Evolutionary conservation across 2,888 invertebrate species (phyloP), one percentile per base, ranked within the genome.

Genomic region (Clanis bilineata): DNA sequence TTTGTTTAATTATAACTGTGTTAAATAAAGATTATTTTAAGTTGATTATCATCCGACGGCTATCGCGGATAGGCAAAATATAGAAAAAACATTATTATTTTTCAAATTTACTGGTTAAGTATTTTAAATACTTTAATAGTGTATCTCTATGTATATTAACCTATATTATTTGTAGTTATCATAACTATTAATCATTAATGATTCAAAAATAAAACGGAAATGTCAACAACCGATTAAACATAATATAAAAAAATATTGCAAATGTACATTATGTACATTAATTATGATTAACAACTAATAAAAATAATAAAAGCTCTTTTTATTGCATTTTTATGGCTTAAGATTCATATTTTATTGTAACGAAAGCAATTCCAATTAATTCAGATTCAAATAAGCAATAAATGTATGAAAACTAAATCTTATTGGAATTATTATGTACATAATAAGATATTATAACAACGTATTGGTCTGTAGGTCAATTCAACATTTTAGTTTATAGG

Each of bases 241-340:
- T 55, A 59, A 44, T 15, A 55, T 54, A 28, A 28, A 32, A 54
- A 59, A 12, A 57, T 66, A 56, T 68, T 66, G 63, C 69, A 61
- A 71, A 66, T 63, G 59, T 72, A n/a, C n/a, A n/a, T n/a, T n/a
- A 69, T 67, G 60, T 62, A 64, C 68, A 67, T 65, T 71, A 67
- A 67, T 64, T 71, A 70, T 70, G 74, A 75, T 76, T 76, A 55
- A 72, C 71, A 73, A 74, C 58, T 68, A 65, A 74, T 83, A 79
- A 82, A 80, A 76, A 73, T 73, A 75, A 77, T 82, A 79, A 80
- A 68, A 64, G 51, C 61, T 59, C 56, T 59, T 79, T 85, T 85
- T 76, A 85, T 81, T 73, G 71, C 74, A 66, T 77, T 79, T 78
- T 71, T 77, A 79, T 74, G 60, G 64, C 63, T 62, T 59, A 60